Evolutionary conservation across 2,113 vertebrate species (phyloP), one percentile per base, ranked within the genome.

Genomic region (Amazona vittata): DNA sequence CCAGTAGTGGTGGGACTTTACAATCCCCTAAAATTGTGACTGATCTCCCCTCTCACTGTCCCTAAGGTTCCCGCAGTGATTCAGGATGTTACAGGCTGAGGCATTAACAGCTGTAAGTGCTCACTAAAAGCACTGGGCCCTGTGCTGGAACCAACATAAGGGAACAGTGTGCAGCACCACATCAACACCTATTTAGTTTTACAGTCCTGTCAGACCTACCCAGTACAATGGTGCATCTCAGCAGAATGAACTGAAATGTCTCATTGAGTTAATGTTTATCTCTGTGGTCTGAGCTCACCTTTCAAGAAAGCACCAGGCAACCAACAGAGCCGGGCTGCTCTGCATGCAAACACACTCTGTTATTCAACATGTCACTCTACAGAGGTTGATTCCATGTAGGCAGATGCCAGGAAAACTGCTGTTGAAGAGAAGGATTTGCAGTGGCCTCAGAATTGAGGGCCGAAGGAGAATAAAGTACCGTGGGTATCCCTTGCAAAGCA

Each of bases 181-280:
- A 71, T 93, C 82, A 85, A 83, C 84, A 63, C 68, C 86, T 93
- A 82, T 89, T 91, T 79, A 83, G 49, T 69, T 83, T 78, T 76
- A 82, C 92, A 83, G 35, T 11, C 62, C 60, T 89, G 21, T 78
- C 93, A 96, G 73, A 75, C 65, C 68, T 33, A 26, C 24, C 49
- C 70, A 8, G 75, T 26, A 46, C 24, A n/a, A 29, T 5, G 60
- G 60, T 24, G 67, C 71, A 10, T 81, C 95, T 77, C 94, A 62
- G 93, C 95, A 76, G 65, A 92, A 71, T 12, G 46, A 93, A 78
- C 65, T 47, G 70, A 52, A 78, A 74, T 44, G 83, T 97, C 90
- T 82, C 76, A 6, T 18, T n/a, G 78, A 93, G 80, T 91, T 69
- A 90, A 49, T 26, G 73, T 60, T 81, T 5, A 52, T 70, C 50